Percentiles rank a stretch among this genome's conserved stretches.
These are phyloP conservation scores for Odontocolon sp. DNA, from an alignment of 2,888 invertebrate species.

Conservation along the genomic window DNA sequence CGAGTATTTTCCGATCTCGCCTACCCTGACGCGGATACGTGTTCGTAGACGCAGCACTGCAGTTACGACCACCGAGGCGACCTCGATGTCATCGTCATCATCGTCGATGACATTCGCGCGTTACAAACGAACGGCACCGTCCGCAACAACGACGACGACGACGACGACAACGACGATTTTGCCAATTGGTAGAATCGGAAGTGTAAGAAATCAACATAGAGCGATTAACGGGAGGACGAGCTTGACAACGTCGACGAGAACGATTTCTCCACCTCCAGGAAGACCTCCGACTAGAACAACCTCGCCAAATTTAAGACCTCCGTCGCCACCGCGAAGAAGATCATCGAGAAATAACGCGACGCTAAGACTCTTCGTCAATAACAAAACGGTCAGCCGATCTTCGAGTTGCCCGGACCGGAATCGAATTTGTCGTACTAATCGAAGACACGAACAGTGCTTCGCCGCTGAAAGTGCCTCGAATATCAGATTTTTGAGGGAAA, in stretches of 20 bases:
- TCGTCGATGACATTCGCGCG: constrained; percentile 83
- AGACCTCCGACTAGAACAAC: constrained; percentile 53
- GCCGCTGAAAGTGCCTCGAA: constrained; percentile 81
- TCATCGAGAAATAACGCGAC: constrained; percentile 89
- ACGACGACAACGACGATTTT: constrained; percentile 70
- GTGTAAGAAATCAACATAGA: constrained; percentile 24
- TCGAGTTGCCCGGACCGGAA: constrained; percentile 73
- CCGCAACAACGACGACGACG: constrained; percentile 80
- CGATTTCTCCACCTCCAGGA: constrained; percentile 54
- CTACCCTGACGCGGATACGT: constrained; percentile 90
- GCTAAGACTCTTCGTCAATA: constrained; percentile 84
- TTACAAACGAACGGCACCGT: constrained; percentile 84
- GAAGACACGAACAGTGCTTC: constrained; percentile 83
- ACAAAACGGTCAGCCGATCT: constrained; percentile 80
- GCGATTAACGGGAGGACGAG: constrained; percentile 20
- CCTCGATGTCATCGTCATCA: constrained; percentile 73
- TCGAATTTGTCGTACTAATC: constrained; percentile 67
- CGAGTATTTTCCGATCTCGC: constrained; percentile 91
- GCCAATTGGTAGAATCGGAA: constrained; percentile 32
- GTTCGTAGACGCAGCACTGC: constrained; percentile 85
- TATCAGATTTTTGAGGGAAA: constrained; percentile 85
- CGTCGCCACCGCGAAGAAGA: constrained; percentile 88
- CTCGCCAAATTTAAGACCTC: constrained; percentile 81
- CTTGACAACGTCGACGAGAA: constrained; percentile 38
- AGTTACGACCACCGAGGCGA: constrained; percentile 76